Percentiles rank a stretch among this genome's conserved stretches.
Conservation (phyloP, 2,888 invertebrate genomes). For the Drosophila vallismaia region DNA sequence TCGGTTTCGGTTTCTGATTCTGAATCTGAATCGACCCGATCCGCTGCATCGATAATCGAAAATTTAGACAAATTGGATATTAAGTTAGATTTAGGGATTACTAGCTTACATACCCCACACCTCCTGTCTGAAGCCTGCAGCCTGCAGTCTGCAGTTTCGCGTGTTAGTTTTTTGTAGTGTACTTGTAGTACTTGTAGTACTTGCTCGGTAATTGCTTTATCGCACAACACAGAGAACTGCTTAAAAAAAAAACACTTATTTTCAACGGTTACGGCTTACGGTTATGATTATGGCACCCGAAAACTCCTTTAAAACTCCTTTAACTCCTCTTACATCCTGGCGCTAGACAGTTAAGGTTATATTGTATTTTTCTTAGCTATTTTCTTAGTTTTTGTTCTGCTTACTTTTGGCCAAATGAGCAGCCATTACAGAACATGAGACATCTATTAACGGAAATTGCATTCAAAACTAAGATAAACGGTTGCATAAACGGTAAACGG, state of each 20-base stretch:
- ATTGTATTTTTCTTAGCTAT: too few species aligned
- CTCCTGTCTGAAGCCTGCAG: not conserved
- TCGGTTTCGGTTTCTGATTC: not conserved
- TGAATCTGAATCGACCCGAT: not conserved
- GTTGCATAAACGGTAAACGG: not conserved
- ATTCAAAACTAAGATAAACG: not conserved
- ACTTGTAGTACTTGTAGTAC: not conserved
- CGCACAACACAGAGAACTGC: conserved; percentile 1
- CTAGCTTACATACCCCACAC: not conserved
- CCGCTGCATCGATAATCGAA: not conserved
- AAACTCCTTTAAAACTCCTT: not conserved
- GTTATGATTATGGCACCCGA: not conserved
- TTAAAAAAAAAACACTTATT: conserved; percentile 1
- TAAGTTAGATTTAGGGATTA: not conserved
- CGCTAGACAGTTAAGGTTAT: not conserved
- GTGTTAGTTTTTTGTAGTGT: not conserved
- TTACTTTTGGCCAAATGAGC: not conserved
- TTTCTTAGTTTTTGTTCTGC: not conserved
- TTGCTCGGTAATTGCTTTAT: not conserved
- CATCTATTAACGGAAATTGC: not conserved
- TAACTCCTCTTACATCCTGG: not conserved
- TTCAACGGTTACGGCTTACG: not conserved
- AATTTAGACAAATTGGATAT: conserved; percentile 4
- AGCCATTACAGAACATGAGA: not conserved
- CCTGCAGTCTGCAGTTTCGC: not conserved